Base-by-base conservation (phyloP, 2,113 vertebrate species). In the Tenrec ecaudatus region DNA sequence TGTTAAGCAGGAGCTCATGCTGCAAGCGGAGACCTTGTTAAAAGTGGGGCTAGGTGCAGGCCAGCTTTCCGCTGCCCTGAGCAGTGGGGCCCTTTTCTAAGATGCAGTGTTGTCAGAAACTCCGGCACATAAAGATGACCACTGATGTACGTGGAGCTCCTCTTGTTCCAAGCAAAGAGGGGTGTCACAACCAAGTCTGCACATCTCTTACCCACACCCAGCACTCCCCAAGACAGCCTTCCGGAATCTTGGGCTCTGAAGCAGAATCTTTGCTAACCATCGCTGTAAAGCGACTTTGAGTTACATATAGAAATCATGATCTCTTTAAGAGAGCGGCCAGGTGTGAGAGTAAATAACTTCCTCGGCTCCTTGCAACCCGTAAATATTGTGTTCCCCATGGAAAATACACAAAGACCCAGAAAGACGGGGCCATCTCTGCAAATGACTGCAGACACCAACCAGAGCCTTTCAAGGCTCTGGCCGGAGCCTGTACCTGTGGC, bases 141-240 rank as follows among this genome's bases (percentile, higher is more conserved):
- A 38, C 15, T 85, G 47, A 58, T 93, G 88, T 62, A 38, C 60
- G 3, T 6, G 68, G 73, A 92, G 64, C 6, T 38, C 23, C 58
- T 89, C 5, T 53, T 64, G 23, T 89, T 86, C 47, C 76, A 76
- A 93, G 29, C 27, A n/a, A 77, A 88, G 23, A 69, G 10, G 40
- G 71, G 9, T 36, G 27, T n/a, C 19, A 25, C 9, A 93, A 15
- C 40, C 66, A 19, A 2, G 3, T 76, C 43, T 76, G 6, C 60
- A 57, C 31, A 33, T n/a, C 22, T 88, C 22, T 12, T 3, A 4
- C 16, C 12, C 66, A 89, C 79, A 33, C 73, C 40, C 68, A 10
- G 8, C 36, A 4, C 9, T 43, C 1, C 8, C 31, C 66, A 7
- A 0, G 47, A 36, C 33, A 80, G 2, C 31, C 47, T 29, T 86